Percentiles rank a stretch among this genome's conserved stretches.
Evolutionary conservation across 2,888 invertebrate genomes (phyloP).

Genomic region (Leptinotarsa juncta): DNA sequence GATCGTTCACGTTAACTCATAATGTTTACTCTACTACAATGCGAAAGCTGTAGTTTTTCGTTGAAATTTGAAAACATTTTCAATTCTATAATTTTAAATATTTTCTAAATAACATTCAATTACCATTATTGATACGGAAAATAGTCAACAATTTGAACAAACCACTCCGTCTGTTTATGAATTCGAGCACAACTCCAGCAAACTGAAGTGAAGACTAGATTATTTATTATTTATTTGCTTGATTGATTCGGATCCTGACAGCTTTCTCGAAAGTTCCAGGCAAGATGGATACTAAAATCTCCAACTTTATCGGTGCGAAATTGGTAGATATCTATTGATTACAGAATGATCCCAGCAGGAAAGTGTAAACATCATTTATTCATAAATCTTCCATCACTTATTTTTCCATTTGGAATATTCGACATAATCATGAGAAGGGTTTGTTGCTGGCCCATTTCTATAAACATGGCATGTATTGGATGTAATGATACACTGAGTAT

Average conservation of each 20-base stretch:
- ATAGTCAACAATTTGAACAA: constrained; percentile 25
- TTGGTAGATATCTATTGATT: constrained; percentile 25
- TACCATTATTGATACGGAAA: neutral
- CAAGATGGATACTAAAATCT: constrained; percentile 9
- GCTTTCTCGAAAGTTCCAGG: constrained; percentile 21
- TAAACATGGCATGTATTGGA: neutral
- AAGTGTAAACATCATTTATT: constrained; percentile 9
- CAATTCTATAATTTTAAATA: too few species aligned
- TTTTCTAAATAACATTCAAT: too few species aligned
- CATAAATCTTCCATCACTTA: neutral
- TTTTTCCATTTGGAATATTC: neutral
- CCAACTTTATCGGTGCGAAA: constrained; percentile 19
- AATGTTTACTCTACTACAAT: too few species aligned
- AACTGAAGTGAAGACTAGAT: constrained; percentile 18
- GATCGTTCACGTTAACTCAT: too few species aligned
- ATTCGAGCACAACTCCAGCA: constrained; percentile 16
- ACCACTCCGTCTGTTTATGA: constrained; percentile 4
- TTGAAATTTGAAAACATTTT: too few species aligned
- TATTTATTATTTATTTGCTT: constrained; percentile 29
- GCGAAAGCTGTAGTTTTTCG: too few species aligned
- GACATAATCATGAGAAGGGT: neutral
- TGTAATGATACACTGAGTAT: too few species aligned
- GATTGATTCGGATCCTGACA: constrained; percentile 26
- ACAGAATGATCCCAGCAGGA: neutral
- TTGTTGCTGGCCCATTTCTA: neutral